These are phyloP conservation scores for Podotricha telesiphe DNA, from an alignment of 2,888 invertebrate species.

Conservation along the genomic window DNA sequence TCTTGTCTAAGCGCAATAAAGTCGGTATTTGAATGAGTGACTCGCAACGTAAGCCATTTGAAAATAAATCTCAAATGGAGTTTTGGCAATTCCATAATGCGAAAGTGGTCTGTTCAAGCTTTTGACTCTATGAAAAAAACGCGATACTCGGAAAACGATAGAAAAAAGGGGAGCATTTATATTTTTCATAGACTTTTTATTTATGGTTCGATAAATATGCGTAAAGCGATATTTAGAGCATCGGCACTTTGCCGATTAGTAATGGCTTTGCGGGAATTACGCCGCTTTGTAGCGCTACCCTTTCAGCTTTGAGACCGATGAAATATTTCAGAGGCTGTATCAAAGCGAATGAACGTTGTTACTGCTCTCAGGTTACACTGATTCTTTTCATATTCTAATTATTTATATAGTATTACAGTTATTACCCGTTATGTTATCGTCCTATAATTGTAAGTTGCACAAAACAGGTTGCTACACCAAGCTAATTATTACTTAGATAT, in stretches of 20 bases:
- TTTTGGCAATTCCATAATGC: constrained; percentile 84
- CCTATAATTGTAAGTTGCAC: background rate
- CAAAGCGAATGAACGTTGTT: constrained; percentile 54
- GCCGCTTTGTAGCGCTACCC: constrained; percentile 68
- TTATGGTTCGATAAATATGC: constrained; percentile 79
- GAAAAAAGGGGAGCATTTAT: constrained; percentile 79
- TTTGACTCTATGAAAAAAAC: constrained; percentile 83
- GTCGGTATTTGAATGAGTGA: constrained; percentile 46
- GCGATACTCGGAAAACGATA: constrained; percentile 80
- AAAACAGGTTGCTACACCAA: background rate
- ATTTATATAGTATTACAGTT: background rate
- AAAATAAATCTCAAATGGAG: constrained; percentile 66
- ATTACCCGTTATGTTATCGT: background rate
- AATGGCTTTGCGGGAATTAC: constrained; percentile 64
- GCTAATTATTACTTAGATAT: background rate
- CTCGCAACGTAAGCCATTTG: constrained; percentile 54
- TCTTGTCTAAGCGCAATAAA: constrained; percentile 46
- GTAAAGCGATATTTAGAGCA: constrained; percentile 81
- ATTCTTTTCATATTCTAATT: constrained; percentile 16
- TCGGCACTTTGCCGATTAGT: constrained; percentile 82
- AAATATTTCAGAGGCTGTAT: constrained; percentile 70
- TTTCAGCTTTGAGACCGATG: constrained; percentile 77
- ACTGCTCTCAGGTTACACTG: constrained; percentile 15
- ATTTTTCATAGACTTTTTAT: constrained; percentile 83
- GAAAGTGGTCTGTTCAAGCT: constrained; percentile 84